Conservation (phyloP, 2,888 invertebrate species). For the Spodoptera picta region DNA sequence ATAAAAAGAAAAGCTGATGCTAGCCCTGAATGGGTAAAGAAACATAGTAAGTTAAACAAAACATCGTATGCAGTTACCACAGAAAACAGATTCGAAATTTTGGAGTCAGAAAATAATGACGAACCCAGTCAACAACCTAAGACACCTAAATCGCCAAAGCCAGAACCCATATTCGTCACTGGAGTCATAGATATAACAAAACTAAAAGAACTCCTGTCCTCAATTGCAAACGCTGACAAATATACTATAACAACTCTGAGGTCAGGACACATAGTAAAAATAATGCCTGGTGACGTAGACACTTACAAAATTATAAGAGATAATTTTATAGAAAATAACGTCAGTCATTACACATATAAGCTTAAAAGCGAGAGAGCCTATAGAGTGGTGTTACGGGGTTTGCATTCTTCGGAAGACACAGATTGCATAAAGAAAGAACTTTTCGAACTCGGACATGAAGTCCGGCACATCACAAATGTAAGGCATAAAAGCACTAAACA, state of each 20-base stretch:
- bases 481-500: too few relatives aligned
- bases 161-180: constrained; percentile 7
- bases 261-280: constrained; percentile 7
- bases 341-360: constrained; percentile 10
- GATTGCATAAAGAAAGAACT: too few relatives aligned
- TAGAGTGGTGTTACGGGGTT: background rate
- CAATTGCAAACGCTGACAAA: background rate
- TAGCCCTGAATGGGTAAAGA: too few relatives aligned
- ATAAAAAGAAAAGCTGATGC: too few relatives aligned
- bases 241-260: constrained; percentile 2
- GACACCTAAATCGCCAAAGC: background rate
- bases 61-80: too few relatives aligned
- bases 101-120: too few relatives aligned
- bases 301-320: constrained; percentile 4
- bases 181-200: background rate
- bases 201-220: background rate
- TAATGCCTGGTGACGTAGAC: constrained; percentile 1
- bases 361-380: constrained; percentile 10
- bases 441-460: too few relatives aligned
- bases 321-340: background rate
- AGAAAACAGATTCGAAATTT: too few relatives aligned
- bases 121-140: too few relatives aligned
- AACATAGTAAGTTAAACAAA: too few relatives aligned
- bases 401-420: too few relatives aligned
- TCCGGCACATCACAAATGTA: too few relatives aligned